Evolutionary conservation across 1,140 invertebrate genomes (phyloP), one percentile per base, ranked within the genome.

Genomic region (Drosophila sp.): DNA sequence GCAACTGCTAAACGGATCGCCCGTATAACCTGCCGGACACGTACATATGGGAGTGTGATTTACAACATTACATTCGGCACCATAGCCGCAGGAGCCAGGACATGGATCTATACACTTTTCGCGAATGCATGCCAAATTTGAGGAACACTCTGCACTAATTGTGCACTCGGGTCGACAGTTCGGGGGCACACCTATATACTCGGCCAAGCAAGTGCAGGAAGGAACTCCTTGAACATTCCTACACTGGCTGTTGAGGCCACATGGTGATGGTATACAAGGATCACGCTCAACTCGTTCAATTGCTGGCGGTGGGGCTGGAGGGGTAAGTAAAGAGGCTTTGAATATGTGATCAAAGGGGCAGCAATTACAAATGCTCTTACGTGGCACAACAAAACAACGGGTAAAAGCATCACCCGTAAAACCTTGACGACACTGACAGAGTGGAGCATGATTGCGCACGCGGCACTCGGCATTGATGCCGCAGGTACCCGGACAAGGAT

Each of bases 51-150:
- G 96, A 58, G 95, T 96, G 77, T 97, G 96, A 87, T 97, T 97
- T 8, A 96, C 95, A 1, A 97, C 96, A 93, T 96, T 95, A 89
- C 97, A 98, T 35, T 95, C 93, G n/a, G 97, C 96, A 47, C 94
- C 94, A 72, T 95, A 94, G 17, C 96, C 97, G 90, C 97, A 98
- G 4, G 96, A 95, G 10, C 96, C 96, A 0, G 95, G 93, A 89
- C 97, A 98, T 1, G 97, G 97, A 93, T 98, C 96, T 1, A 96
- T 95, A 91, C 97, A 98, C 83, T 96, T 96, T 81, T 97, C 95
- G 78, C 96, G 95, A 11, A 97, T 94, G 80, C 97, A 98, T 27
- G 96, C 96, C 86, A 95, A 95, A 47, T 95, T 95, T 44, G 94
- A 94, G 4, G 96, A 92, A 92, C 97, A 98, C 92, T 98, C 97